Evolutionary conservation across 2,113 vertebrate genomes (phyloP), one percentile per base, ranked within the genome.

Genomic region (Eupsittula cactorum): DNA sequence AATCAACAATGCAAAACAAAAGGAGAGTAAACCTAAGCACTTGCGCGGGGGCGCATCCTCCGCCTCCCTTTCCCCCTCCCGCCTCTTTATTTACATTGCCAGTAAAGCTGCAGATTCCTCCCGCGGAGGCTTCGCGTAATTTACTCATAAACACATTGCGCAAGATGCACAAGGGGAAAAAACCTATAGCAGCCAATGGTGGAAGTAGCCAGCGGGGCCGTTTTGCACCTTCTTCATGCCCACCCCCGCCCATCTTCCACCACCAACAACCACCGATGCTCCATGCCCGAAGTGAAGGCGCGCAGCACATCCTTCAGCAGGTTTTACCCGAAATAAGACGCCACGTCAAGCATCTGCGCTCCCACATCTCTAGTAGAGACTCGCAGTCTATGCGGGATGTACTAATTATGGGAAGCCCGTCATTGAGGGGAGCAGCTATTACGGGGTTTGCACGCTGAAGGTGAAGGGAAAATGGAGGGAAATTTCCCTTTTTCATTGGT

Each of bases 1-100:
- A 94, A 89, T 29, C 76, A 83, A 52, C 86, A 74, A 42, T 1
- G 74, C 49, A 47, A 96, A 83, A 88, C 64, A 89, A 82, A 90
- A 84, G 65, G 44, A 31, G 85, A 90, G 82, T 10, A 35, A 92
- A 92, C 82, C 75, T 42, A 21, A 83, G 62, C 62, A 16, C 59
- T 88, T 74, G 69, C 23, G 62, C 68, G 24, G 89, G 71, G 67
- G 63, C 79, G 60, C 84, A 79, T 41, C 93, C 29, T 81, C 76
- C 27, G 70, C 60, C 50, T 37, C 64, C 68, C 29, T 69, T 62
- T 19, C 53, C 53, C 42, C 55, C 53, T 33, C 85, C 86, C 73
- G 3, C 35, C 29, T 75, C 29, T 82, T 93, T 85, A 49, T 92
- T 93, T 71, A 49, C 73, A 24, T 23, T n/a, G 73, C 78, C 64